Percentiles rank a stretch among this genome's conserved stretches.
Conservation (phyloP, 2,113 vertebrate genomes). For the Tyrannus savana region DNA sequence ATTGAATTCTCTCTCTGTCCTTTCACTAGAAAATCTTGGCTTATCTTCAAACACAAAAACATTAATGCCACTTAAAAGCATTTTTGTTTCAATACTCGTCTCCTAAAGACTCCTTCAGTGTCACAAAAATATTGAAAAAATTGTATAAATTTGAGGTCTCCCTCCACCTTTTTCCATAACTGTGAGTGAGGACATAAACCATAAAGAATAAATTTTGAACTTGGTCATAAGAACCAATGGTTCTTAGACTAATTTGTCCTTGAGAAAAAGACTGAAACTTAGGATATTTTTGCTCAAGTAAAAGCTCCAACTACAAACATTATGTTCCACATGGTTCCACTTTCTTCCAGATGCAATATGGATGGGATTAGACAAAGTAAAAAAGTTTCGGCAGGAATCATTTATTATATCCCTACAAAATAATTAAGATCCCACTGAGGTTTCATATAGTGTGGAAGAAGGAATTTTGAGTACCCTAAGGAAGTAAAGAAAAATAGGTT, state of each 20-base stretch:
- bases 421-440: neutral
- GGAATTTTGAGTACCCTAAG: neutral
- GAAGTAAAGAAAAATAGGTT: neutral
- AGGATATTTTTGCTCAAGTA: neutral
- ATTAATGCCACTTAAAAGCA: neutral
- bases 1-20: neutral
- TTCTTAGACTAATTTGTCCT: neutral
- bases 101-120: neutral
- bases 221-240: neutral
- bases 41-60: neutral
- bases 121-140: neutral
- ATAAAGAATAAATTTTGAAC: neutral
- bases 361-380: neutral
- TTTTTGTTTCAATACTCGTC: neutral
- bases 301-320: neutral
- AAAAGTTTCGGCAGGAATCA: neutral
- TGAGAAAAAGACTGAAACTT: neutral
- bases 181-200: neutral
- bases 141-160: neutral
- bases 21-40: neutral
- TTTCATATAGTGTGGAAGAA: rapidly evolving
- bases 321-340: neutral
- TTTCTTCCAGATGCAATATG: neutral
- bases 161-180: neutral
- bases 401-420: neutral